phyloP scores from a whole-genome alignment of 2,797 vertebrate genomes.

The Tamandua tetradactyla region DNA sequence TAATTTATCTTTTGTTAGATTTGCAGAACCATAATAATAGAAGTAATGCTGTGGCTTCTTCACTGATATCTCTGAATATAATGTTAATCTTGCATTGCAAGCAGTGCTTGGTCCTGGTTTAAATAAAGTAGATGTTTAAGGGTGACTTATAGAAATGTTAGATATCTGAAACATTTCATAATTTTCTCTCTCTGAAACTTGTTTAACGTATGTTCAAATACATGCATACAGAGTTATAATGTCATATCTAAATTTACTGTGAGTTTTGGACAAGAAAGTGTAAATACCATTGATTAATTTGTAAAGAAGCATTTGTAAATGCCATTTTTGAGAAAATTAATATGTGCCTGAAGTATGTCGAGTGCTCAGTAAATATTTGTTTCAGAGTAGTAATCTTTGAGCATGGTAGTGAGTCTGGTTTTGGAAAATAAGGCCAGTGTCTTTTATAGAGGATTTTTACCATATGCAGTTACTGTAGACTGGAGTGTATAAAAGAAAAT shows the following conservation, averaged over 20 bases:
- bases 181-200: conserved; percentile 34
- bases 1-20: conserved; percentile 1
- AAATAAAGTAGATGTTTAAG: conserved; percentile 32
- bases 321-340: conserved; percentile 19
- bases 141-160: not conserved
- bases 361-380: not conserved
- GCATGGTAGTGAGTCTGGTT: not conserved
- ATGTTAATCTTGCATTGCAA: not conserved
- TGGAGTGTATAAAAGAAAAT: not conserved
- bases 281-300: not conserved
- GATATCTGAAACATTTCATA: conserved; percentile 1
- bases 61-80: not conserved
- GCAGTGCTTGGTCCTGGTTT: not conserved
- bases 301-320: conserved; percentile 38
- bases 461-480: not conserved
- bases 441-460: not conserved
- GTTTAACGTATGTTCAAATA: conserved; percentile 40
- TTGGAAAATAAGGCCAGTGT: conserved; percentile 1
- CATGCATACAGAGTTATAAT: not conserved
- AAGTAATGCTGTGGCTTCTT: not conserved
- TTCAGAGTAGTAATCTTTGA: not conserved
- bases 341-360: not conserved
- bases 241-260: conserved; percentile 39
- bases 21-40: not conserved
- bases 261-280: not conserved